phyloP scores from a whole-genome alignment of 2,113 vertebrate species.

The Macheiramphus alcinus region DNA sequence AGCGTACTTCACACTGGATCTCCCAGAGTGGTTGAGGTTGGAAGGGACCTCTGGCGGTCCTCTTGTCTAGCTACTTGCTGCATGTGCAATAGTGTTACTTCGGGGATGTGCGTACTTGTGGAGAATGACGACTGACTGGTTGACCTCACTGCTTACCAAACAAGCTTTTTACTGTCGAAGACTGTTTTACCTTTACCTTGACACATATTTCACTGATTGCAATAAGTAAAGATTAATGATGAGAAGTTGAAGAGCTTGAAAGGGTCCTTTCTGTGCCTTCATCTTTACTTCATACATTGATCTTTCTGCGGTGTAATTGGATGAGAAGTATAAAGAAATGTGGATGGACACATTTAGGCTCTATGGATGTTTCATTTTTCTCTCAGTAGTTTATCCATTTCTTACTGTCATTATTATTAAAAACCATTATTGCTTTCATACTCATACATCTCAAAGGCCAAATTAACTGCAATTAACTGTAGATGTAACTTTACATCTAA shows the following conservation, averaged over 20 bases:
- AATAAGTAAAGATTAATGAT: not conserved
- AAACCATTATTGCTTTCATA: not conserved
- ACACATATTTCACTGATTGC: not conserved
- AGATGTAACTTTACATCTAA: not conserved
- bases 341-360: not conserved
- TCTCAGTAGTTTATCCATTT: not conserved
- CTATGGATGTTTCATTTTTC: not conserved
- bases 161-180: not conserved
- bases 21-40: not conserved
- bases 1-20: rapidly evolving
- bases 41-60: not conserved
- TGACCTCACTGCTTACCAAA: not conserved
- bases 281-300: not conserved
- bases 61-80: not conserved
- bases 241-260: not conserved
- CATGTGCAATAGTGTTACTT: rapidly evolving
- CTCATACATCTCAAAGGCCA: not conserved
- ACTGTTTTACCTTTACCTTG: not conserved
- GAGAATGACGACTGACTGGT: not conserved
- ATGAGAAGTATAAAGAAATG: not conserved
- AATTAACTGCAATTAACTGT: constrained; percentile 35
- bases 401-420: not conserved
- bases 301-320: not conserved
- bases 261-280: not conserved
- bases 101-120: not conserved